Evolutionary conservation across 2,888 invertebrate species (phyloP).

Genomic region (Oligia strigilis): DNA sequence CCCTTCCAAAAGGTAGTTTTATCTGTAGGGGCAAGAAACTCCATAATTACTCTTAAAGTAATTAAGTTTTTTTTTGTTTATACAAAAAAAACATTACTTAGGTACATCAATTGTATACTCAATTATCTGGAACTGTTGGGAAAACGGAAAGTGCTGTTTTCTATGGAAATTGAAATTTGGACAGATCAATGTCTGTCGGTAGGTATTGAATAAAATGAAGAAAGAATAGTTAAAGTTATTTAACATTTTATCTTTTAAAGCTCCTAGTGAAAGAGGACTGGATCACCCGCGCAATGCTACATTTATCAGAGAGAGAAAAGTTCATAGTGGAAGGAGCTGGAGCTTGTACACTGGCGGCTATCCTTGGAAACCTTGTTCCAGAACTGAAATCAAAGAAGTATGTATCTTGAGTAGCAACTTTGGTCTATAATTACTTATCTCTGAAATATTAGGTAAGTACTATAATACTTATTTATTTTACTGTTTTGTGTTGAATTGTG

Average conservation of each 20-base stretch:
- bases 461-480: not conserved
- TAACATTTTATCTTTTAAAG: slow-evolving; percentile 71
- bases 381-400: slow-evolving; percentile 95
- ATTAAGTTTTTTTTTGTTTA: not conserved
- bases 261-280: slow-evolving; percentile 95
- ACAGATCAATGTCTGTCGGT: not conserved
- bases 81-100: too few species aligned
- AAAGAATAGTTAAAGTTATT: not conserved
- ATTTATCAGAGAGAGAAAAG: slow-evolving; percentile 94
- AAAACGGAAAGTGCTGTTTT: not conserved
- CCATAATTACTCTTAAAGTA: not conserved
- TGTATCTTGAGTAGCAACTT: slow-evolving; percentile 42
- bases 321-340: slow-evolving; percentile 97
- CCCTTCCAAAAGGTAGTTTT: not conserved
- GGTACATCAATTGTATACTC: too few species aligned
- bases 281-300: slow-evolving; percentile 94
- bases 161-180: not conserved
- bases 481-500: not conserved
- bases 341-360: slow-evolving; percentile 95
- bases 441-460: not conserved
- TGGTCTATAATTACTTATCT: not conserved
- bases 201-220: not conserved
- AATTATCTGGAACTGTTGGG: not conserved
- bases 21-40: not conserved
- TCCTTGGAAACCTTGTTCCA: slow-evolving; percentile 94